These are phyloP conservation scores for Gallirallus australis DNA, from an alignment of 2,797 vertebrate species.

Conservation along the genomic window DNA sequence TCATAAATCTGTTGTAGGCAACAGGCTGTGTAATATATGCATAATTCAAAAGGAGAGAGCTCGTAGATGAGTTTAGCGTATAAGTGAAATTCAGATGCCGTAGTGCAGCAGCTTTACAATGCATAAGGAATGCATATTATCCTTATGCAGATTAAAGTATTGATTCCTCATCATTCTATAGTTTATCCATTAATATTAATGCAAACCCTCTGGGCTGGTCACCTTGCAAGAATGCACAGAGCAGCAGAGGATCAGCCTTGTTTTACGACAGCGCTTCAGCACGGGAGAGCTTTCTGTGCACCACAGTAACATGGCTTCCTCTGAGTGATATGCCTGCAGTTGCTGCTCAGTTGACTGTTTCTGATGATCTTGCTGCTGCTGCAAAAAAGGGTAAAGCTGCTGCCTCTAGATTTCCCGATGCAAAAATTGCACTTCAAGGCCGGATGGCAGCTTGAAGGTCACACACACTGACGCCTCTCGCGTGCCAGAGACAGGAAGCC, in stretches of 20 bases:
- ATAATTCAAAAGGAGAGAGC: constrained; percentile 61
- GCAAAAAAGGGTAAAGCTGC: constrained; percentile 52
- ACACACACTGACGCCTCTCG: constrained; percentile 51
- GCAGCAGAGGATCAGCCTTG: background rate
- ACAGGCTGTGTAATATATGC: constrained; percentile 64
- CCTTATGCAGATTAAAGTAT: constrained; percentile 52
- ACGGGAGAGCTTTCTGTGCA: background rate
- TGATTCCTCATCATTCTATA: constrained; percentile 27
- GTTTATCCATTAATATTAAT: constrained; percentile 33
- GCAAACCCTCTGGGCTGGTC: background rate
- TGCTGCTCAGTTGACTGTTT: constrained; percentile 61
- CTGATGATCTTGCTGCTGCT: constrained; percentile 65
- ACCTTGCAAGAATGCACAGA: background rate
- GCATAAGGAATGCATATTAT: constrained; percentile 8
- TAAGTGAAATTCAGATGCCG: constrained; percentile 31
- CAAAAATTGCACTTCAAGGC: constrained; percentile 73
- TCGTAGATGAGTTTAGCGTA: background rate
- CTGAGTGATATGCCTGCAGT: constrained; percentile 15
- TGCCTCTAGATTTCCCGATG: constrained; percentile 66
- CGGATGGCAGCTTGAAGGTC: constrained; percentile 72
- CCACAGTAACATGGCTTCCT: constrained; percentile 49
- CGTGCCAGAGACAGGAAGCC: constrained; percentile 66
- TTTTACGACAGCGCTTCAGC: background rate
- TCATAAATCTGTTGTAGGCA: constrained; percentile 67
- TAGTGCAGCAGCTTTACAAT: constrained; percentile 23